A percentile compares a stretch with the other conserved stretches of the same genome.
phyloP scores from a whole-genome alignment of 2,888 invertebrate species.

The Drosophila silvestris region DNA sequence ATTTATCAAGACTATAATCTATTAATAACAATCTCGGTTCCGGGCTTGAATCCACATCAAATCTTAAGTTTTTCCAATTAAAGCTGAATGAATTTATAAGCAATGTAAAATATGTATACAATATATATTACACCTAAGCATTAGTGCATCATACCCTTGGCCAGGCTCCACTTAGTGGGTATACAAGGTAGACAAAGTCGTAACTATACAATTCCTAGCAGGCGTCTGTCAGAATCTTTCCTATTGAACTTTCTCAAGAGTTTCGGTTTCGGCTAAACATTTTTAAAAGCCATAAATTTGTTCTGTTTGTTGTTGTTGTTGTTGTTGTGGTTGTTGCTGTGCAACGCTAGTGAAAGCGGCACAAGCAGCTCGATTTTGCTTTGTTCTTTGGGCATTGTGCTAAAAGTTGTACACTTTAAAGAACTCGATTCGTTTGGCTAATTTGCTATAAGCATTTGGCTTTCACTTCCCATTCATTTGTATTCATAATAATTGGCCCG shows the following conservation, averaged over 20 bases:
- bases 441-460: constrained; percentile 49
- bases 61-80: background rate
- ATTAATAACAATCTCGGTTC: background rate
- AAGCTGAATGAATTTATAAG: background rate
- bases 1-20: background rate
- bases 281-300: constrained; percentile 71
- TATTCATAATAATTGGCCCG: constrained; percentile 44
- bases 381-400: background rate
- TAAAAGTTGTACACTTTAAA: constrained; percentile 25
- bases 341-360: constrained; percentile 65
- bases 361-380: constrained; percentile 60
- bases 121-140: background rate
- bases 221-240: constrained; percentile 16
- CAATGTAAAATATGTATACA: background rate
- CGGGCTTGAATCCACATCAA: too few relatives aligned
- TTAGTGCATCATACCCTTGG: background rate
- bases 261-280: constrained; percentile 61
- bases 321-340: constrained; percentile 33
- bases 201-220: constrained; percentile 2
- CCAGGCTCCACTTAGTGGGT: background rate
- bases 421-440: constrained; percentile 59
- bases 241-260: constrained; percentile 38
- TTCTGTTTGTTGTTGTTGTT: constrained; percentile 26
- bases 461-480: constrained; percentile 38
- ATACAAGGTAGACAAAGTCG: constrained; percentile 1